Evolutionary conservation across 2,888 invertebrate genomes (phyloP), one percentile per base, ranked within the genome.

Genomic region (Agrotis clavis): DNA sequence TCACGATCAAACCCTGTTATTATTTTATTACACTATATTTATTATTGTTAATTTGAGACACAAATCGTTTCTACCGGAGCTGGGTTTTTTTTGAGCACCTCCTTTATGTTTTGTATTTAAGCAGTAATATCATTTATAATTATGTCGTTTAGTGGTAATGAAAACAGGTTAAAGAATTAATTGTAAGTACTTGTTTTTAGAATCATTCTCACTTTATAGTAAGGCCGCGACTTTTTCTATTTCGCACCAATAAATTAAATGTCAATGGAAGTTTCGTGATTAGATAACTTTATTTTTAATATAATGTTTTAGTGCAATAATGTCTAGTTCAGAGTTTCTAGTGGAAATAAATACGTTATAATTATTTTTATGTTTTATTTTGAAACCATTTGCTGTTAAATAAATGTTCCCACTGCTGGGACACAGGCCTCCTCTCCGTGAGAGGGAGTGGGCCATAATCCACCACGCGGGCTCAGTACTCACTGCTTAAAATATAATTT

Each of bases 291-390:
- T 86, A 85, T 86, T 87, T 84, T 84, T 85, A 84, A 81, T 84
- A 81, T 83, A 81, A 86, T 87, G 81, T 88, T 88, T 90, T 89
- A 92, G 91, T 92, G 92, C 92, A 92, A 92, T 92, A 89, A 90
- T 87, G 81, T 91, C 91, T 92, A 92, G 90, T 90, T 92, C 90
- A 88, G 87, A 89, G 84, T 88, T 91, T 90, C 86, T 90, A 92
- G 90, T 90, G 88, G 86, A 87, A 90, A 88, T 90, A 90, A 90
- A 91, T 88, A 87, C 81, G 86, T 90, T 92, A 90, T 88, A 83
- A 88, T 86, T 81, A 86, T 66, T 79, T 79, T 61, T 71, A 66
- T 41, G 9, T 85, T 82, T 86, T 74, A 61, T 80, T 78, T 64
- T 18, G 2, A 51, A n/a, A 21, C 2, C 2, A 19, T 25, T n/a